phyloP scores from a whole-genome alignment of 2,888 invertebrate genomes.

The Phytoseiulus persimilis region DNA sequence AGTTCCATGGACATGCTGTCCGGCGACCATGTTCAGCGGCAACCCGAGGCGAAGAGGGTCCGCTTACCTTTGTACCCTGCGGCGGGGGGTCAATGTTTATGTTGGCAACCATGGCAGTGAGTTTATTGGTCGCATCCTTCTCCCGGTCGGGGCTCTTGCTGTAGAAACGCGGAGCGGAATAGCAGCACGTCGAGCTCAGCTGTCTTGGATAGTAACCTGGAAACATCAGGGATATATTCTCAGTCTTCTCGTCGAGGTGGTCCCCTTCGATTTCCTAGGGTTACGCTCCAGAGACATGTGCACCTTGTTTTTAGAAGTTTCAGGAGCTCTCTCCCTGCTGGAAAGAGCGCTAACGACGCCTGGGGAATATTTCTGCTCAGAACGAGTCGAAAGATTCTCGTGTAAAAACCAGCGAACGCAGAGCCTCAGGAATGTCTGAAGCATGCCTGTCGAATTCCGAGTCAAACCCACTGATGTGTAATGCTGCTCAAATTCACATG shows the following conservation, averaged over 20 bases:
- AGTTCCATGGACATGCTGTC: neutral
- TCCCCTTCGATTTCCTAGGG: neutral
- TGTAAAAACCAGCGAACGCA: no score
- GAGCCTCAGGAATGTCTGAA: no score
- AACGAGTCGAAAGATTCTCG: no score
- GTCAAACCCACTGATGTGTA: no score
- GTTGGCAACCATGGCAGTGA: conserved; percentile 35
- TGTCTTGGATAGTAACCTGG: conserved; percentile 20
- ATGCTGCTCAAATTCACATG: no score
- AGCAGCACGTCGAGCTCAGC: conserved; percentile 33
- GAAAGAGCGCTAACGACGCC: no score
- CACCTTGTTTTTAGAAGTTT: no score
- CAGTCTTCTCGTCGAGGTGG: neutral
- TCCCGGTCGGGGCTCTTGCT: conserved; percentile 30
- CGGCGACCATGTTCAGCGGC: no score
- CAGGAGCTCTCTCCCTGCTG: no score
- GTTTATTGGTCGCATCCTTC: conserved; percentile 18
- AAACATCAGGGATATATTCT: neutral
- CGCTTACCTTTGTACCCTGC: conserved; percentile 33
- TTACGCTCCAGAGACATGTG: no score
- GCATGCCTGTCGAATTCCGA: no score
- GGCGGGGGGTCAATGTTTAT: conserved; percentile 36
- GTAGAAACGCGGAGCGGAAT: conserved; percentile 31
- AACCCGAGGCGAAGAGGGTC: neutral
- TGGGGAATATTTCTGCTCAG: no score